Conservation (phyloP, 2,888 invertebrate species). For the Eupithecia exiguata region DNA sequence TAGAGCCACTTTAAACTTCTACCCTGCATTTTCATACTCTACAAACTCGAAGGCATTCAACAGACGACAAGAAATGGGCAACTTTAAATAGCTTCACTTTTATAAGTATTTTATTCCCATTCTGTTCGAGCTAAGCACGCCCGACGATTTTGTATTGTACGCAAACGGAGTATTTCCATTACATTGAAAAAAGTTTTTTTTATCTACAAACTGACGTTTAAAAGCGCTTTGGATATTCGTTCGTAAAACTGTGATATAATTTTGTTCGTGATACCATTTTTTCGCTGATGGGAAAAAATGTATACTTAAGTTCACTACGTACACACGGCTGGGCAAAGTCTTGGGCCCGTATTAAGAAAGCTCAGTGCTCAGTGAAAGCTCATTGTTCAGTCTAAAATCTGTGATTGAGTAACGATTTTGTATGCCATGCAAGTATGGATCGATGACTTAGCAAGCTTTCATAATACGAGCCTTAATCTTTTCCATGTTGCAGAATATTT, state of each 20-base stretch:
- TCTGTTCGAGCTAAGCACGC: slow-evolving; percentile 31
- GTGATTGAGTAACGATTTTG: too few relatives aligned
- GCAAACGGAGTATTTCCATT: slow-evolving; percentile 22
- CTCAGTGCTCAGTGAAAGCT: too few relatives aligned
- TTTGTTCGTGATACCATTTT: neutral
- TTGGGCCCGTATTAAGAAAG: too few relatives aligned
- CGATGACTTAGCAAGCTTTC: too few relatives aligned
- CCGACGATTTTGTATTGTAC: slow-evolving; percentile 30
- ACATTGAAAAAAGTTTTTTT: slow-evolving; percentile 24
- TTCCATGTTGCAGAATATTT: too few relatives aligned
- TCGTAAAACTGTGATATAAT: neutral
- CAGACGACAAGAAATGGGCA: slow-evolving; percentile 49
- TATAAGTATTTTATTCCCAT: slow-evolving; percentile 39
- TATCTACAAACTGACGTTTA: slow-evolving; percentile 1
- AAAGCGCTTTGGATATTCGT: neutral
- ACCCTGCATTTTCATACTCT: slow-evolving; percentile 52
- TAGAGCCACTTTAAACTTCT: slow-evolving; percentile 62
- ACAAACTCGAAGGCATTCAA: slow-evolving; percentile 48
- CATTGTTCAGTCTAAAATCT: too few relatives aligned
- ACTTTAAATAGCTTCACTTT: slow-evolving; percentile 49
- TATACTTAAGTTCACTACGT: neutral
- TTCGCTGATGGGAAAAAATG: neutral
- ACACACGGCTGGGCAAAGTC: too few relatives aligned
- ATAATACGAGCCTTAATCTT: neutral
- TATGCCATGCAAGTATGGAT: too few relatives aligned